Base-by-base conservation (phyloP, 2,113 vertebrate genomes). In the Phasianus colchicus region DNA sequence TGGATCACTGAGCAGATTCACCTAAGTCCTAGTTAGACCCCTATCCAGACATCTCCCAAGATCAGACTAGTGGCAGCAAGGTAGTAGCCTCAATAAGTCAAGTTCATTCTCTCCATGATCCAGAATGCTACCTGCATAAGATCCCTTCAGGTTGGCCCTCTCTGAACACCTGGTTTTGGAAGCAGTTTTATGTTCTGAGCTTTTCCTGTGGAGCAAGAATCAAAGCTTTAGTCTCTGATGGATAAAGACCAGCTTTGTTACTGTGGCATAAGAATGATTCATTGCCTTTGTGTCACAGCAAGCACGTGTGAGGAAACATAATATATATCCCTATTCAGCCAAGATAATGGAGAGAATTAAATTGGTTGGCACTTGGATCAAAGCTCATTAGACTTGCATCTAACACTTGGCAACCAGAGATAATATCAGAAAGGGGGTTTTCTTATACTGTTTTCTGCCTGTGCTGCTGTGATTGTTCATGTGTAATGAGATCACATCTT, bases 301-400 rank as follows among this genome's bases (percentile, higher is more conserved):
- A 91, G 47, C 57, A 91, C 6, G 16, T 91, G 80, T 83, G 47
- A 74, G 30, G 89, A 97, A 97, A 94, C 52, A 29, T 76, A 92
- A 93, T 84, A 89, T 93, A 85, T 92, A 86, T 38, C 47, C 12
- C 55, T 25, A 91, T 93, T 96, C 90, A 88, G n/a, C 48, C 89
- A 83, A 87, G 82, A 89, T 88, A 92, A 93, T 81, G 58, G 67
- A 55, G 90, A 92, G 84, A 96, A 95, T 90, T 91, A 91, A 95
- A 91, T 40, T 76, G 61, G 64, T 77, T 86, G 83, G 87, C 81
- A 90, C 48, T 89, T 78, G 88, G 89, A 94, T 90, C 65, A 95
- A 86, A 96, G 91, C 65, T 96, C 67, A 79, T 95, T 96, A 91
- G 89, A 82, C 34, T 83, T 94, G n/a, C 50, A 60, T 69, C 30